These are phyloP conservation scores for Polylopha cassiicola DNA, from an alignment of 2,888 invertebrate species.

Conservation along the genomic window DNA sequence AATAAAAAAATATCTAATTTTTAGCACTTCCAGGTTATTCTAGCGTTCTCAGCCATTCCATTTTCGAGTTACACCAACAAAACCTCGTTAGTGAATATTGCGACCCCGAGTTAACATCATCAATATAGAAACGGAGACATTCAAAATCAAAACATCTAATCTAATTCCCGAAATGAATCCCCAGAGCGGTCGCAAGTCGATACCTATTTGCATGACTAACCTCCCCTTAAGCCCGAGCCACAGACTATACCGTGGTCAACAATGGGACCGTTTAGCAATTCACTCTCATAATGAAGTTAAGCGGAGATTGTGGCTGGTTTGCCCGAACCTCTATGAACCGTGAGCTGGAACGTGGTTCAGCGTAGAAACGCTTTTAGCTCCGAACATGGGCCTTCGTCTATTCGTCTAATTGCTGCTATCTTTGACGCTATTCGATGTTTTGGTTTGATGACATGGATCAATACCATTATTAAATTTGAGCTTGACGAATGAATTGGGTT, in stretches of 20 bases:
- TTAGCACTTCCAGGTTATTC: too few relatives aligned
- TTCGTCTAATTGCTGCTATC: too few relatives aligned
- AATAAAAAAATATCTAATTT: too few relatives aligned
- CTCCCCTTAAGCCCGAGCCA: constrained; percentile 46
- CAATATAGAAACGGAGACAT: background rate
- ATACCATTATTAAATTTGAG: too few relatives aligned
- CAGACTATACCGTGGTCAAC: constrained; percentile 51
- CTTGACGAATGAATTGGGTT: too few relatives aligned
- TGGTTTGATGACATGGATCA: too few relatives aligned
- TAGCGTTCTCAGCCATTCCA: too few relatives aligned
- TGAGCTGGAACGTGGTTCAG: constrained; percentile 37
- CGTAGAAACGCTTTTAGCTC: constrained; percentile 33
- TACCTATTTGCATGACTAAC: constrained; percentile 69
- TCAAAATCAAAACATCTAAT: constrained; percentile 19
- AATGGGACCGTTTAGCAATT: constrained; percentile 71
- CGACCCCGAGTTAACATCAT: too few relatives aligned
- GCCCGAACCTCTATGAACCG: constrained; percentile 46
- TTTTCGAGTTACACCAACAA: too few relatives aligned
- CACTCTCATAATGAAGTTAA: constrained; percentile 71
- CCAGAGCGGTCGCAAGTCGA: constrained; percentile 37
- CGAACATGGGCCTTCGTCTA: constrained; percentile 27
- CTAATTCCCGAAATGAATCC: constrained; percentile 20
- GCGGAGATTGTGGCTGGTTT: constrained; percentile 58
- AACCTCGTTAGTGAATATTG: too few relatives aligned
- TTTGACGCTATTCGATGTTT: too few relatives aligned